A percentile compares a stretch with the other conserved stretches of the same genome.
These are phyloP conservation scores for Rattus norvegicus DNA, from an alignment of 2,113 vertebrate species.

Conservation along the genomic window DNA sequence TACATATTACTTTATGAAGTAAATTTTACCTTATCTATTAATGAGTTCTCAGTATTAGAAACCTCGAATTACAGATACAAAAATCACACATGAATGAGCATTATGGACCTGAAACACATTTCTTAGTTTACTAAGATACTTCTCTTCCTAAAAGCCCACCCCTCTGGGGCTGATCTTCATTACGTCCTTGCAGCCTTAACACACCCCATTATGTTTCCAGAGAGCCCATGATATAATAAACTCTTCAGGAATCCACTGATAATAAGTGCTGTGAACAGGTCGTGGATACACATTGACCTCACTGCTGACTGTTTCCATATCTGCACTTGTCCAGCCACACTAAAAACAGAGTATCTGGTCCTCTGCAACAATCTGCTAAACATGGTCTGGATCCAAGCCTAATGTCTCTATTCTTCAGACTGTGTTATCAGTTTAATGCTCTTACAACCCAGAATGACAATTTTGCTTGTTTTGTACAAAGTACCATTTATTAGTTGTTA, in stretches of 20 bases:
- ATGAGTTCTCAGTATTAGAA: background rate
- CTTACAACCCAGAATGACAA: accelerated
- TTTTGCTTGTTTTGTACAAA: background rate
- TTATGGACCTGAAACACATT: background rate
- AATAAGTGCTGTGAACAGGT: background rate
- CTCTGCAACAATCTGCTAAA: background rate
- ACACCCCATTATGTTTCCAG: background rate
- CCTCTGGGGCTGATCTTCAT: accelerated
- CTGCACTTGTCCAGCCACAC: accelerated
- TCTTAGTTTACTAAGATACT: background rate
- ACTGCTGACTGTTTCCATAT: background rate
- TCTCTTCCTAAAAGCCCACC: accelerated
- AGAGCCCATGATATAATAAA: background rate
- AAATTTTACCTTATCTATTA: background rate
- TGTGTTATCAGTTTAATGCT: background rate
- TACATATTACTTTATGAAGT: background rate
- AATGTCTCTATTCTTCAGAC: background rate
- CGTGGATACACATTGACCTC: background rate
- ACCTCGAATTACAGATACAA: background rate
- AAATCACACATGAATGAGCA: background rate
- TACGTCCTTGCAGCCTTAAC: background rate
- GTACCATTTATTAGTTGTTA: background rate
- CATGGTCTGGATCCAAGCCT: background rate
- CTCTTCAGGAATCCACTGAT: background rate
- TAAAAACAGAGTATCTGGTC: background rate